phyloP scores from a whole-genome alignment of 2,888 invertebrate genomes.

The Cheilosia soror region DNA sequence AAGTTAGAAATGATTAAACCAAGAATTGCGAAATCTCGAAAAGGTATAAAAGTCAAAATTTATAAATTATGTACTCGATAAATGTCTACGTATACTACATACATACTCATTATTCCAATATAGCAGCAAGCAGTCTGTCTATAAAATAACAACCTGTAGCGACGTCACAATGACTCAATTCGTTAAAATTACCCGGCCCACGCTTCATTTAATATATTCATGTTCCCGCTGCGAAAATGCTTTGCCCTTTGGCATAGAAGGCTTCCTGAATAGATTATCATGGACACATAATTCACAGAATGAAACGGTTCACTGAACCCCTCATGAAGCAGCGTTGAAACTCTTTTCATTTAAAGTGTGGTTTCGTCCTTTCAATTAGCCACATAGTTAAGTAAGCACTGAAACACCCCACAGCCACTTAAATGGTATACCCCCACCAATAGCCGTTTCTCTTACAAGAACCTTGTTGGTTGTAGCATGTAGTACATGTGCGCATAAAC shows the following conservation, averaged over 20 bases:
- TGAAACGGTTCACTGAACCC: conserved; percentile 57
- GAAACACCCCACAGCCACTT: conserved; percentile 31
- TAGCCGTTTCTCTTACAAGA: conserved; percentile 16
- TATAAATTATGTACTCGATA: conserved; percentile 31
- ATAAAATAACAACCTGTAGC: conserved; percentile 45
- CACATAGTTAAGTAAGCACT: conserved; percentile 20
- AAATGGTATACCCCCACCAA: conserved; percentile 18
- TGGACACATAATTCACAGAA: conserved; percentile 33
- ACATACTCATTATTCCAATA: not conserved
- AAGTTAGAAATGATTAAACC: not conserved
- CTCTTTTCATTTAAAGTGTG: conserved; percentile 44
- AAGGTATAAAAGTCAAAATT: conserved; percentile 42
- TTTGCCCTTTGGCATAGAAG: conserved; percentile 29
- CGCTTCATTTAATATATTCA: conserved; percentile 59
- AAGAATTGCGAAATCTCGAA: conserved; percentile 18
- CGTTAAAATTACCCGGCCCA: conserved; percentile 50
- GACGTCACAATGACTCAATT: conserved; percentile 51
- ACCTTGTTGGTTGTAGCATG: not conserved
- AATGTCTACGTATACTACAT: conserved; percentile 8
- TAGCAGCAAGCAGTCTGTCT: conserved; percentile 30
- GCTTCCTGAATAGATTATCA: conserved; percentile 35
- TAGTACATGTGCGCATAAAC: conserved; percentile 2
- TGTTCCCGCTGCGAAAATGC: conserved; percentile 36
- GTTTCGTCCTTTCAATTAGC: conserved; percentile 41
- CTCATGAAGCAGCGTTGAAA: conserved; percentile 26